A percentile compares a stretch with the other conserved stretches of the same genome.
phyloP scores from a whole-genome alignment of 2,888 invertebrate genomes.

The Melanophora roralis region DNA sequence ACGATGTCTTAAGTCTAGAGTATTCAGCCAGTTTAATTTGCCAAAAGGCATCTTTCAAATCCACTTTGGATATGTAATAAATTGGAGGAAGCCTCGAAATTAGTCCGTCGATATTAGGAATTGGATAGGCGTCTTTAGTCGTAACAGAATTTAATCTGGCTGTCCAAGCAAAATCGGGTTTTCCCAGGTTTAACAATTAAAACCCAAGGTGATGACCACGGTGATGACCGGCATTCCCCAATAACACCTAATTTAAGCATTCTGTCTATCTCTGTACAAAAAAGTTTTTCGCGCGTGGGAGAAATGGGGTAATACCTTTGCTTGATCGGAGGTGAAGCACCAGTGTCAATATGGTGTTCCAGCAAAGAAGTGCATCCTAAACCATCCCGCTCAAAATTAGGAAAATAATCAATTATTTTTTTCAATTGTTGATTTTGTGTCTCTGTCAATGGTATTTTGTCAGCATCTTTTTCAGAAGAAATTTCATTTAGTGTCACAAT shows the following conservation, averaged over 20 bases:
- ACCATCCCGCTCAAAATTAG: not conserved
- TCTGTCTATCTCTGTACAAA: slow-evolving; percentile 2
- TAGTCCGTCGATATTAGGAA: slow-evolving; percentile 29
- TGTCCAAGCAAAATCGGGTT: not conserved
- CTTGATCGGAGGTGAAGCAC: not conserved
- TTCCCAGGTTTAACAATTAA: slow-evolving; percentile 42
- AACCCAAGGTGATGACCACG: slow-evolving; percentile 66
- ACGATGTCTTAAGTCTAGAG: slow-evolving; percentile 48
- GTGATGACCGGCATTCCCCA: slow-evolving; percentile 54
- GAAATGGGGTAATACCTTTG: not conserved
- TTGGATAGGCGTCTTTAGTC: slow-evolving; percentile 36
- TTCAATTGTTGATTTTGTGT: not conserved
- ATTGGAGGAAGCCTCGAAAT: slow-evolving; percentile 20
- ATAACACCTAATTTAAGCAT: slow-evolving; percentile 6
- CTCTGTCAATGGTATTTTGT: not conserved
- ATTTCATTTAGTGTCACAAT: too few species aligned
- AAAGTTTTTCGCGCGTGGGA: slow-evolving; percentile 5
- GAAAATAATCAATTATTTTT: not conserved
- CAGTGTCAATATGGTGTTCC: not conserved
- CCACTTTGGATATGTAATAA: slow-evolving; percentile 45
- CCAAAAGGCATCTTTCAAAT: slow-evolving; percentile 47
- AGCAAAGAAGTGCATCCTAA: not conserved
- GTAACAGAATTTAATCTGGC: slow-evolving; percentile 30
- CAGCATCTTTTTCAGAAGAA: too few species aligned
- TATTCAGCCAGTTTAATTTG: slow-evolving; percentile 36